phyloP scores from a whole-genome alignment of 2,888 invertebrate species.

The Coenonympha glycerion region DNA sequence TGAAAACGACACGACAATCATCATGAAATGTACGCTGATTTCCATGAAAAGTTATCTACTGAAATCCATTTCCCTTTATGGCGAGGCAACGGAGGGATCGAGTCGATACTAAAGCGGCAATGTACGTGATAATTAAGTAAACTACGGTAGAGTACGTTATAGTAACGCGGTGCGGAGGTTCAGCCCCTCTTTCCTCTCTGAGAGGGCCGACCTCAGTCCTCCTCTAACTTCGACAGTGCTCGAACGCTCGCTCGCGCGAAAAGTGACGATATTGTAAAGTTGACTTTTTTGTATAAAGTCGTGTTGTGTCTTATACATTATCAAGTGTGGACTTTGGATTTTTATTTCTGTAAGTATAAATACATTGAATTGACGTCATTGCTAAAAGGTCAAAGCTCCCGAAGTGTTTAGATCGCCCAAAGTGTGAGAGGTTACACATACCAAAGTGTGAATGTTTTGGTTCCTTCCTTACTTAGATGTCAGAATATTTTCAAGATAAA shows the following conservation, averaged over 20 bases:
- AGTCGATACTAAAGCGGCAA: slow-evolving; percentile 31
- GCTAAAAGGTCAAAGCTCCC: slow-evolving; percentile 46
- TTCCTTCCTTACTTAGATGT: slow-evolving; percentile 10
- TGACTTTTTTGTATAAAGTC: slow-evolving; percentile 49
- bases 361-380: slow-evolving; percentile 4
- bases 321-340: slow-evolving; percentile 53
- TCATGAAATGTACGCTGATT: not conserved
- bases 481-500: no score
- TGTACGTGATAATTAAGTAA: slow-evolving; percentile 51
- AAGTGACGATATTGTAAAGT: slow-evolving; percentile 46
- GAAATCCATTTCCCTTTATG: not conserved
- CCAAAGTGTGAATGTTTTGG: slow-evolving; percentile 28
- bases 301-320: slow-evolving; percentile 57
- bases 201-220: slow-evolving; percentile 61
- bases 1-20: not conserved
- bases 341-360: slow-evolving; percentile 57
- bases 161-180: slow-evolving; percentile 41
- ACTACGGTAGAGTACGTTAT: slow-evolving; percentile 31
- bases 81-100: not conserved
- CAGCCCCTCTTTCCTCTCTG: slow-evolving; percentile 58
- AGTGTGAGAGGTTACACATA: slow-evolving; percentile 44
- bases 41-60: not conserved
- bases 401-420: slow-evolving; percentile 10
- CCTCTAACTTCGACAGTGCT: slow-evolving; percentile 40
- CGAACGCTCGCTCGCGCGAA: slow-evolving; percentile 41